phyloP scores from a whole-genome alignment of 2,888 invertebrate genomes.

The Plebejus anna region DNA sequence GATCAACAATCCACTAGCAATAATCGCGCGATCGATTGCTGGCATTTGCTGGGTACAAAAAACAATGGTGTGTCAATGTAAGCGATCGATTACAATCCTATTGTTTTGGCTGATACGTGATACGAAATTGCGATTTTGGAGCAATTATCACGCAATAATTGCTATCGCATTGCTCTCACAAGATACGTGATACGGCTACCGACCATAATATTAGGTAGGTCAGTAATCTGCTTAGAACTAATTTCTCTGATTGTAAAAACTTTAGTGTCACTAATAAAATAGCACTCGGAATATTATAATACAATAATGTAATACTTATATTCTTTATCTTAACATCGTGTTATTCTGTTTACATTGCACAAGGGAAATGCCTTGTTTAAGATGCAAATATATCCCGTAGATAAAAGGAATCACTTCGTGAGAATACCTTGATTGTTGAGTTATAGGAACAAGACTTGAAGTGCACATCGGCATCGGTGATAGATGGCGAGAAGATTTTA shows the following conservation, averaged over 20 bases:
- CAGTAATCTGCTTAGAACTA: too few species aligned
- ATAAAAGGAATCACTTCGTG: conserved; percentile 21
- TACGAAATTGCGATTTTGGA: too few species aligned
- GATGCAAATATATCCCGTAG: conserved; percentile 19
- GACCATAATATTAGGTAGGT: too few species aligned
- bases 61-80: too few species aligned
- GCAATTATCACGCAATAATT: too few species aligned
- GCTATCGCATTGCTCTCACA: too few species aligned
- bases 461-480: conserved; percentile 5
- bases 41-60: too few species aligned
- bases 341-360: conserved; percentile 15
- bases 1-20: too few species aligned
- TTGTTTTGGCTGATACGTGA: too few species aligned
- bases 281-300: not conserved
- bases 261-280: not conserved
- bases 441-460: not conserved
- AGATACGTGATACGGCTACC: too few species aligned
- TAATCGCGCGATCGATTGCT: too few species aligned
- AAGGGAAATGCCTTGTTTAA: conserved; percentile 17
- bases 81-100: too few species aligned
- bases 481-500: conserved; percentile 2
- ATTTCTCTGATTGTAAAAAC: not conserved
- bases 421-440: not conserved
- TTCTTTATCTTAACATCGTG: not conserved
- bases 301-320: not conserved